Evolutionary conservation across 2,888 invertebrate species (phyloP).

Genomic region (Muschampia plurimacula): DNA sequence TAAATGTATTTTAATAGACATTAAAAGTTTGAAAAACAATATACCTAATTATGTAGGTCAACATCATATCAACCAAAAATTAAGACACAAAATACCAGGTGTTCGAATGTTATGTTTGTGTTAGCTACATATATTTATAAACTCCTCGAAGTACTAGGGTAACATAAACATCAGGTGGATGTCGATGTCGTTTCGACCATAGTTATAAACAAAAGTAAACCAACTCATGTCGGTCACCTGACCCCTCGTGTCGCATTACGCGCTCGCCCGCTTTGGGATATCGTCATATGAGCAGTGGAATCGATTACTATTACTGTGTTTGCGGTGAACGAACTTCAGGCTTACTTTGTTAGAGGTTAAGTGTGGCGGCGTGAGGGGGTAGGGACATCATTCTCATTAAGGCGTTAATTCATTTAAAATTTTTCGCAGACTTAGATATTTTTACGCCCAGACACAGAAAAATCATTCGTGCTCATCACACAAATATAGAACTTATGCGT

Average conservation of each 20-base stretch:
- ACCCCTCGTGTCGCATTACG: background rate
- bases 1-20: no score
- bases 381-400: background rate
- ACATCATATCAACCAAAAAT: no score
- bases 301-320: conserved; percentile 31
- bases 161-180: conserved; percentile 1
- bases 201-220: background rate
- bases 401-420: background rate
- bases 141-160: background rate
- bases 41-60: no score
- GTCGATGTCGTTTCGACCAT: background rate
- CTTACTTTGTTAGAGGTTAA: background rate
- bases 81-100: no score
- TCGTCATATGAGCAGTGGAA: conserved; percentile 33
- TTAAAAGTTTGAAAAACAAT: no score
- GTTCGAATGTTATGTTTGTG: no score
- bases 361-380: background rate
- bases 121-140: no score
- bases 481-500: no score
- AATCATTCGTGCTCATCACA: no score
- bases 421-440: no score
- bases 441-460: no score
- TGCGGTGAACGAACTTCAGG: conserved; percentile 24
- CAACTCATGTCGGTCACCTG: background rate
- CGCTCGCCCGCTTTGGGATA: conserved; percentile 23